Evolutionary conservation across 1,140 invertebrate genomes (phyloP), one percentile per base, ranked within the genome.

Genomic region (Batillaria attramentaria): DNA sequence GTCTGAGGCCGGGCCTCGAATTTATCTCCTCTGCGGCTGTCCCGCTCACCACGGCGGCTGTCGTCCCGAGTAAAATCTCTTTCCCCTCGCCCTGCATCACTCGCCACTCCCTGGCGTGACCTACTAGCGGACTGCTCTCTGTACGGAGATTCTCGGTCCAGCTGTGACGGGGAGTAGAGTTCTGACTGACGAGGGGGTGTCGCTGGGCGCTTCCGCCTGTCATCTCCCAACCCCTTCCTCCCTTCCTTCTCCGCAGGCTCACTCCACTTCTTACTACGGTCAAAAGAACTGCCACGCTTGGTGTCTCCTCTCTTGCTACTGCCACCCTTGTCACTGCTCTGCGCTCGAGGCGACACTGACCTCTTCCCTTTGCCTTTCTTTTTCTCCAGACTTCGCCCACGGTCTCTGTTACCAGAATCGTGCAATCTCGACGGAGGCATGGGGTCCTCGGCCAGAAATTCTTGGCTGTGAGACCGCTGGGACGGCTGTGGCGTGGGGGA

Each of bases 151-250:
- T 75, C 54, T 4, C 54, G 35, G 24, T 75, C 73, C 54, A 75
- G 57, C 73, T 75, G 73, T 10, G 73, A 75, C 13, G 73, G 73
- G 5, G 73, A 75, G 54, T 75, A 75, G 35, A 75, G 33, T 35
- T 75, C 73, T 20, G 73, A 24, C 50, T 62, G 46, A 37, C 35
- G 62, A 8, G 62, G 62, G n/a, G 39, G 68, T 6, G 73, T 41
- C 1, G 39, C 37, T 5, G 39, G 5, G 20, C 57, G 33, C n/a
- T 75, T 75, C 20, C 3, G 2, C 24, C 57, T n/a, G 33, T 75
- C 73, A 3, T 75, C 73, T 18, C 20, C 73, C n/a, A 13, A 33
- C 10, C 39, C 73, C 37, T 75, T 75, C 57, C 73, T 39, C 20
- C 46, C 57, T 33, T 62, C 57, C 33, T 62, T 65, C 62, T 24